Conservation (phyloP, 2,113 vertebrate genomes). For the Rhea americana region DNA sequence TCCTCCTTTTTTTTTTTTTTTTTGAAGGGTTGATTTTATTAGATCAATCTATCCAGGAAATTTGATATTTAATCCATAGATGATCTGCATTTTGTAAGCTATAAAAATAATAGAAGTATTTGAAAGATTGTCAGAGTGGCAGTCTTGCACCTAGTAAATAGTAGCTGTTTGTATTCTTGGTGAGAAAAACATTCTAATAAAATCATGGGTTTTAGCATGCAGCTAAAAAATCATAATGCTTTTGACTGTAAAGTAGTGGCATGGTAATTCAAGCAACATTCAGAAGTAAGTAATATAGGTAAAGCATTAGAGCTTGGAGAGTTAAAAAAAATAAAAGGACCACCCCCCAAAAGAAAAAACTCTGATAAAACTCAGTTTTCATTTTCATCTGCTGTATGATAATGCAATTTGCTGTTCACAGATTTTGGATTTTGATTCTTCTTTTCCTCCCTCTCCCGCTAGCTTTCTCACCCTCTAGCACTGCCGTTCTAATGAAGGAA, state of each 20-base stretch:
- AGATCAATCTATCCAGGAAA: not conserved
- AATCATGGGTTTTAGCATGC: not conserved
- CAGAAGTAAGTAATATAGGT: not conserved
- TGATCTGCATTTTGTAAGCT: not conserved
- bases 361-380: no score
- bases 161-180: not conserved
- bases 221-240: not conserved
- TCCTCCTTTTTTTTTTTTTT: not conserved
- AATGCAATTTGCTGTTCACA: not conserved
- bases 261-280: not conserved
- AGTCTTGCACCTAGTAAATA: not conserved
- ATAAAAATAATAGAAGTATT: not conserved
- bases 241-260: not conserved
- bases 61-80: not conserved
- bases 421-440: not conserved
- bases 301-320: not conserved
- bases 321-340: not conserved
- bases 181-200: not conserved
- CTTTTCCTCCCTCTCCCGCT: not conserved
- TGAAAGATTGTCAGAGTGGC: not conserved
- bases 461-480: not conserved
- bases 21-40: not conserved
- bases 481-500: not conserved
- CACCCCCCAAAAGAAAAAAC: not conserved
- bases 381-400: not conserved